Base-by-base conservation (phyloP, 2,797 vertebrate genomes). In the Varecia variegata region DNA sequence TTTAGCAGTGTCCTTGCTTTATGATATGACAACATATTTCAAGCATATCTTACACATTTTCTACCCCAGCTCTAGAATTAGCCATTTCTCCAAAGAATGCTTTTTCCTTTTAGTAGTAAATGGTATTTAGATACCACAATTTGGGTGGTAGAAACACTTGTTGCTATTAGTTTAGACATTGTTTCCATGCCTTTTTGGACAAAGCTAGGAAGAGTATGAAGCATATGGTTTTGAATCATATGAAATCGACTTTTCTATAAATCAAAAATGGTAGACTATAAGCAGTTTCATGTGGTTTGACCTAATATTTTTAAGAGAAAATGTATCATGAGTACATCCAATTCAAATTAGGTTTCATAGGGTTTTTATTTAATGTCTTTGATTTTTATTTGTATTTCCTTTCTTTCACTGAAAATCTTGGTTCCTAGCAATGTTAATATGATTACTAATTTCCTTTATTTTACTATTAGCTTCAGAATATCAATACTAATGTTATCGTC, bases 271-370 rank as follows among this genome's bases (percentile, higher is more conserved):
- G 20, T 43, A 84, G 25, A 56, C 30, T 87, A 92, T 92, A 45
- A 88, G 38, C 4, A 80, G 40, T 81, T 93, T 71, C 10, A 87
- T 87, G 35, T 84, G 18, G 2, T 25, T 88, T 93, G 50, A 81
- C 0, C 25, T 68, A 83, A 58, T 77, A 81, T 62, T 93, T 94
- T 97, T 32, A 93, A 92, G 32, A 89, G n/a, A 95, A 92, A 93
- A 95, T 92, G 11, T 4, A 74, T 77, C n/a, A 25, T 90, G 81
- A 88, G 14, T 65, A 81, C 20, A 88, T 85, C 20, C 3, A 93
- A 77, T 94, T 88, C 9, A 88, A 90, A 90, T 84, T 94, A 73
- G n/a, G 27, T 47, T 90, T 81, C 88, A 76, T 30, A 94, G 9
- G 38, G 30, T n/a, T 90, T 56, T 94, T 81, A 86, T 88, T 65